Base-by-base conservation (phyloP, 2,113 vertebrate species). In the Ailuropoda melanoleuca region DNA sequence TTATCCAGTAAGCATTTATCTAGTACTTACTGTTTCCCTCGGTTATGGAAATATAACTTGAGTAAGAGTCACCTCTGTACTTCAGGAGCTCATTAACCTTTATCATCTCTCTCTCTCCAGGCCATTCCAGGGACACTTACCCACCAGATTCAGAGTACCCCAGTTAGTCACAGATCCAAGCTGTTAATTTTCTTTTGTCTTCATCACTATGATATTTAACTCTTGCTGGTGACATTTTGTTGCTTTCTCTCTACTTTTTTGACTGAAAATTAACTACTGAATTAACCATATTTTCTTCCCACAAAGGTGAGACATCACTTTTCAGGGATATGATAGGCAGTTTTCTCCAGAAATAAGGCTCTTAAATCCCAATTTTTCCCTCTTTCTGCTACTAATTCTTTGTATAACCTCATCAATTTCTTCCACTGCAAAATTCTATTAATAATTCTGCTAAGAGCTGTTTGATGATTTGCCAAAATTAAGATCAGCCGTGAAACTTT, bases 381-480 rank as follows among this genome's bases (percentile, higher is more conserved):
- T 78, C 39, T 43, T 77, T 84, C 24, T 78, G 29, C 19, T 96
- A 80, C 60, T 93, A 55, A 94, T 88, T 95, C 68, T 89, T 95
- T 75, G 62, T 75, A 43, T 85, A 96, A 81, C 2, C 19, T 31
- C 66, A 68, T 80, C 66, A 66, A n/a, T 97, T 96, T 84, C 48
- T 93, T 80, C 39, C 34, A 80, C 37, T 87, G 82, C 19, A 94
- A 94, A 92, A 31, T 88, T 97, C 50, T 94, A 81, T 84, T 96
- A 86, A 88, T 84, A 97, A 66, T 43, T 93, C 70, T 83, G 34
- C 82, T 70, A 78, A 90, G 80, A 97, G 62, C n/a, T 92, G 19
- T 92, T 97, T 93, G 85, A 89, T 85, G 43, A 94, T 94, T 97
- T 97, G 62, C 92, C 91, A 97, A 97, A 97, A 81, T 46, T 77